Conservation (phyloP, 2,888 invertebrate species). For the Hemithea aestivaria region DNA sequence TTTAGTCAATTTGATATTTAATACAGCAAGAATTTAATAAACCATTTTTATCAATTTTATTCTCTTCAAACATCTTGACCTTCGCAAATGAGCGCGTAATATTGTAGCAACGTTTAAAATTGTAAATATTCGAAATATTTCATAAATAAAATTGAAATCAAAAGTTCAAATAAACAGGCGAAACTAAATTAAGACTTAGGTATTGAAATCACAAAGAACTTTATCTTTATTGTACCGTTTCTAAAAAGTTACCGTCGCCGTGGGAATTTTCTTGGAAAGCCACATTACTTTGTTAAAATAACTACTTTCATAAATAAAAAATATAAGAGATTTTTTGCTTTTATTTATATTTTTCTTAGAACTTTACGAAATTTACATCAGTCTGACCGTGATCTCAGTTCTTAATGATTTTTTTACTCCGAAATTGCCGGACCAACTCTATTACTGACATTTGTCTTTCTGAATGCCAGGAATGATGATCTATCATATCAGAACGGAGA, state of each 20-base stretch:
- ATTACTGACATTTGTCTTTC: no score
- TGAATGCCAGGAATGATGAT: no score
- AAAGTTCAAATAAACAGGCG: slow-evolving; percentile 34
- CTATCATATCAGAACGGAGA: no score
- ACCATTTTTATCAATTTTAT: neutral
- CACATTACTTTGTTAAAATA: slow-evolving; percentile 29
- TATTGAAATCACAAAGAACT: slow-evolving; percentile 37
- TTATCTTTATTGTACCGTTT: slow-evolving; percentile 44
- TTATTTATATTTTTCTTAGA: no score
- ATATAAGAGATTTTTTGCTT: neutral
- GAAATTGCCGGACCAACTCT: no score
- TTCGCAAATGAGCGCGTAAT: neutral
- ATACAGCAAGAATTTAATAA: neutral
- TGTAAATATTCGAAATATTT: slow-evolving; percentile 3
- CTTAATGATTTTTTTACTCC: no score
- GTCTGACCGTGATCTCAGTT: no score
- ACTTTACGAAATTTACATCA: no score
- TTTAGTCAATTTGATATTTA: no score
- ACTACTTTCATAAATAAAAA: slow-evolving; percentile 11
- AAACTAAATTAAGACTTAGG: slow-evolving; percentile 44
- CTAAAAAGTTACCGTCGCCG: slow-evolving; percentile 38
- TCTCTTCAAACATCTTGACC: neutral
- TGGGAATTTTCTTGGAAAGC: slow-evolving; percentile 38
- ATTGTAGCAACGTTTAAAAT: slow-evolving; percentile 1
- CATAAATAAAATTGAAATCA: slow-evolving; percentile 10